phyloP scores from a whole-genome alignment of 2,888 invertebrate genomes.

The Limenitis camilla region DNA sequence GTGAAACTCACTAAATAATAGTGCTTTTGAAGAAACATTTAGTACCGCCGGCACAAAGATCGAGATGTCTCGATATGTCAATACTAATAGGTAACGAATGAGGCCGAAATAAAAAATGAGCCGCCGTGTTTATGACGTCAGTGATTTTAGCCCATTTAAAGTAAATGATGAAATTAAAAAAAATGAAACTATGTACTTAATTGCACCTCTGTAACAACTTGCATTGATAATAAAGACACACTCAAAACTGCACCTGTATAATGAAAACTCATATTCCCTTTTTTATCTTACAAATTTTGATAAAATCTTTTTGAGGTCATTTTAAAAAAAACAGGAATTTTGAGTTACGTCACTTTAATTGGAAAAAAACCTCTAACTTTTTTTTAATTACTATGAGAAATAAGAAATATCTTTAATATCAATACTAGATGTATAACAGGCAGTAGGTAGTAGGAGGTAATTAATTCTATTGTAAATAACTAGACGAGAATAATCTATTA shows the following conservation, averaged over 20 bases:
- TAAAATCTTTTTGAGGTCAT: too few species aligned
- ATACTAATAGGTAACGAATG: slow-evolving; percentile 17
- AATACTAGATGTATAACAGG: too few species aligned
- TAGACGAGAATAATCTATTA: neutral
- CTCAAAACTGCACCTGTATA: neutral
- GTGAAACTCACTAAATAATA: slow-evolving; percentile 31
- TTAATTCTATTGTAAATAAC: neutral
- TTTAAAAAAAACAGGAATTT: too few species aligned
- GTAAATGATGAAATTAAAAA: too few species aligned
- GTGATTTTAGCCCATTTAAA: too few species aligned
- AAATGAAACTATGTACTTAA: neutral
- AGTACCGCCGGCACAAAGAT: slow-evolving; percentile 11
- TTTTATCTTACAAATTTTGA: too few species aligned
- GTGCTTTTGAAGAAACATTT: slow-evolving; percentile 15
- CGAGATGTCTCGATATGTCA: slow-evolving; percentile 18
- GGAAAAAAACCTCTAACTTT: too few species aligned
- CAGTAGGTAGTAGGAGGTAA: neutral
- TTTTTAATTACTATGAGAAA: too few species aligned
- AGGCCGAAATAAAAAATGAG: too few species aligned
- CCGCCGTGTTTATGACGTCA: too few species aligned
- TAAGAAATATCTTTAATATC: too few species aligned
- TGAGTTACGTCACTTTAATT: too few species aligned
- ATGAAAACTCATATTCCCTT: neutral
- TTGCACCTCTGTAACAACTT: neutral
- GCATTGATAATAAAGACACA: neutral